These are phyloP conservation scores for Prionailurus bengalensis DNA, from an alignment of 2,113 vertebrate species.

Conservation along the genomic window DNA sequence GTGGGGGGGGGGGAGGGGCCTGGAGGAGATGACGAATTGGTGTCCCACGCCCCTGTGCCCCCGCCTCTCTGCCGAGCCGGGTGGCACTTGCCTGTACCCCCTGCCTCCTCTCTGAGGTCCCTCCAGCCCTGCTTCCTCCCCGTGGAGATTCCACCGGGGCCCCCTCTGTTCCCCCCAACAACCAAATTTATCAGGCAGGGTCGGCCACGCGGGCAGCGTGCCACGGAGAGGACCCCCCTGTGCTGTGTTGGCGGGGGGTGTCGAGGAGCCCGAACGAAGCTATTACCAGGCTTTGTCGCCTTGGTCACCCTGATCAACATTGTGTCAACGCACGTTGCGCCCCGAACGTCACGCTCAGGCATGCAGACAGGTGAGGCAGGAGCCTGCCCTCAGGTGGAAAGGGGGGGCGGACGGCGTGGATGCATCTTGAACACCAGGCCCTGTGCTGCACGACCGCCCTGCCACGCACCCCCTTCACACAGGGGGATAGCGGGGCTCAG, in stretches of 20 bases:
- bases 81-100: fast-evolving
- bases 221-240: neutral
- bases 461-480: fast-evolving
- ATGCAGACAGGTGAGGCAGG: neutral
- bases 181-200: neutral
- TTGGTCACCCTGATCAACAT: neutral
- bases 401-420: fast-evolving
- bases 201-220: fast-evolving
- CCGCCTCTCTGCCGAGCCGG: fast-evolving
- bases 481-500: fast-evolving
- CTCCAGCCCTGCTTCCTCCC: neutral
- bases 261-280: neutral
- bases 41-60: neutral
- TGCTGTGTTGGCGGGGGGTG: neutral
- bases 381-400: neutral
- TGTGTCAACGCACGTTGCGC: fast-evolving
- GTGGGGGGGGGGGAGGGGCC: neutral
- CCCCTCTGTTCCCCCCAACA: neutral
- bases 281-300: fast-evolving
- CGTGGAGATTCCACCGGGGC: neutral
- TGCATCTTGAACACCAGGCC: neutral
- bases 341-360: fast-evolving
- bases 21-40: neutral
- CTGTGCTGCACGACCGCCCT: fast-evolving
- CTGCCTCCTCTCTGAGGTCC: neutral